Evolutionary conservation across 2,113 vertebrate species (phyloP).

Genomic region (Vombatus ursinus): DNA sequence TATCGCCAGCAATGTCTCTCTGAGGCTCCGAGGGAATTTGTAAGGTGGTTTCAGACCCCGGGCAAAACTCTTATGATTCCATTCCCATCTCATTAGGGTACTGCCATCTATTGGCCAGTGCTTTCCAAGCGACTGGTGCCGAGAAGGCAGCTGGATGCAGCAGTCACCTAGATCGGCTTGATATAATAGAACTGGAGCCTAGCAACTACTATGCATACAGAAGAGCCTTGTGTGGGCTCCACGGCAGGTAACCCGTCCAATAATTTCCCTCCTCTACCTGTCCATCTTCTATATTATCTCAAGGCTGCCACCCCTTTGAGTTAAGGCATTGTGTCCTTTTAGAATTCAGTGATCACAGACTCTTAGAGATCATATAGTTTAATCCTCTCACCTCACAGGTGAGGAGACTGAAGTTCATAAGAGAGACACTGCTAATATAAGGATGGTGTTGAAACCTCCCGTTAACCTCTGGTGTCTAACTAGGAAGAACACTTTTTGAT

Average conservation of each 20-base stretch:
- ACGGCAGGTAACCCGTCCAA: not conserved
- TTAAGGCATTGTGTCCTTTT: fast-evolving
- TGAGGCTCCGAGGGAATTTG: not conserved
- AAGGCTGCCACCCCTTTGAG: not conserved
- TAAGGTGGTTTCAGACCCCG: fast-evolving
- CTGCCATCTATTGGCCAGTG: constrained; percentile 74
- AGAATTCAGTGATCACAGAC: not conserved
- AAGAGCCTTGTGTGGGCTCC: not conserved
- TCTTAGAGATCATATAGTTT: not conserved
- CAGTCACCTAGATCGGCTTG: not conserved
- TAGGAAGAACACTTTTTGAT: not conserved
- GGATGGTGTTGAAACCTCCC: not conserved
- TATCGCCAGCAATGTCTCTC: not conserved
- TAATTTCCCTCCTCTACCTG: not conserved
- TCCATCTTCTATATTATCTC: no score
- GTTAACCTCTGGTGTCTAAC: not conserved
- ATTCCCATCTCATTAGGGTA: constrained; percentile 51
- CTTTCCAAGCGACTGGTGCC: not conserved
- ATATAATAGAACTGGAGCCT: not conserved
- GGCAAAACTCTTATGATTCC: not conserved
- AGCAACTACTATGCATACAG: not conserved
- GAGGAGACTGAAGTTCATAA: constrained; percentile 31
- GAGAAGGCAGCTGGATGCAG: not conserved
- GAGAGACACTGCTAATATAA: not conserved
- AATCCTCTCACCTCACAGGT: not conserved